phyloP scores from a whole-genome alignment of 2,797 vertebrate genomes.

The Valencia hispanica region DNA sequence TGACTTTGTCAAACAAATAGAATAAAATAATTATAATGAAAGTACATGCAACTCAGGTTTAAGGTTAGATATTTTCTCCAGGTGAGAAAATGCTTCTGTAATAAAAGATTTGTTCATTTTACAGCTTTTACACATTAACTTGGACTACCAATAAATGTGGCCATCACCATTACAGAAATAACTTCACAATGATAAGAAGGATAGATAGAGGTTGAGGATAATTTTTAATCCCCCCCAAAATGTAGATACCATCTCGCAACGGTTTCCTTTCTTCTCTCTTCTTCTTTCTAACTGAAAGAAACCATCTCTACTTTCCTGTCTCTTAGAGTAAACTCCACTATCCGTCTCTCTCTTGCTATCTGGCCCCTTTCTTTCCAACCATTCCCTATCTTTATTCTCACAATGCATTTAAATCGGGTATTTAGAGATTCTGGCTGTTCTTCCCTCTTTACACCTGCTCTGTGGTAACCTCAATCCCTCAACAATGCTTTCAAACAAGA shows the following conservation, averaged over 20 bases:
- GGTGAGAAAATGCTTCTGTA: background rate
- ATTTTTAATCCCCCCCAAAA: conserved; percentile 31
- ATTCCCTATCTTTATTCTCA: conserved; percentile 65
- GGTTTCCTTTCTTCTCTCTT: conserved; percentile 29
- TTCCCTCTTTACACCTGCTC: conserved; percentile 51
- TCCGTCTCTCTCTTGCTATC: conserved; percentile 66
- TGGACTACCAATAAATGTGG: background rate
- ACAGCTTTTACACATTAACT: background rate
- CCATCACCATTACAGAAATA: background rate
- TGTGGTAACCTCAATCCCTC: conserved; percentile 56
- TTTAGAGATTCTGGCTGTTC: conserved; percentile 66
- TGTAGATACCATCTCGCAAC: conserved; percentile 41
- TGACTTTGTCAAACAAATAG: background rate
- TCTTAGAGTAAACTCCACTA: conserved; percentile 64
- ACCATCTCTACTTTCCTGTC: conserved; percentile 66
- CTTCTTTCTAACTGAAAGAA: conserved; percentile 45
- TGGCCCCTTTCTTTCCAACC: conserved; percentile 53
- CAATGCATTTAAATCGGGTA: conserved; percentile 80
- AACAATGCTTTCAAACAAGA: conserved; percentile 52
- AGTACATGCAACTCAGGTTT: background rate
- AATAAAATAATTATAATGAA: background rate
- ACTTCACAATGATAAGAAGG: background rate
- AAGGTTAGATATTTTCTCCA: background rate
- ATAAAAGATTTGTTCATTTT: background rate
- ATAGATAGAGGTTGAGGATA: conserved; percentile 1